These are phyloP conservation scores for Oreohelix idahoensis DNA, from an alignment of 1,140 invertebrate species.

Conservation along the genomic window DNA sequence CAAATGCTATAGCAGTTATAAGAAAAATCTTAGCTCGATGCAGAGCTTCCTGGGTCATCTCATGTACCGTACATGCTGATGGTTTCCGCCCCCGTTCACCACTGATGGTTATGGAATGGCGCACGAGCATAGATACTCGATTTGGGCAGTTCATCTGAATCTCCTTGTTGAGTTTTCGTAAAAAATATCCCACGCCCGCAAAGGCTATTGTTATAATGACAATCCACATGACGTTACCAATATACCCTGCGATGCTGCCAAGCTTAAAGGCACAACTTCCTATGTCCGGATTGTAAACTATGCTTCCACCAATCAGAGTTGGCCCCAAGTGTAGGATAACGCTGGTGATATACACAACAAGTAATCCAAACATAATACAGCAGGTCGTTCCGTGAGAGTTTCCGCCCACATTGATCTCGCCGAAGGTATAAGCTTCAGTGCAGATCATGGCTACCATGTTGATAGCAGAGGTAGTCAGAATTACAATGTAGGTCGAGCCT, in stretches of 20 bases:
- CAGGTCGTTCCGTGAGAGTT: slow-evolving; percentile 66
- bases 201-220: slow-evolving; percentile 67
- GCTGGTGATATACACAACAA: slow-evolving; percentile 71
- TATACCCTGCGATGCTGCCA: slow-evolving; percentile 69
- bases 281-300: slow-evolving; percentile 69
- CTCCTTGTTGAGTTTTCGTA: slow-evolving; percentile 67
- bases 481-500: slow-evolving; percentile 68
- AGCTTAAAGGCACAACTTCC: slow-evolving; percentile 68
- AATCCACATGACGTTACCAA: slow-evolving; percentile 72
- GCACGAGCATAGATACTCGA: slow-evolving; percentile 68
- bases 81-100: slow-evolving; percentile 52
- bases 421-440: slow-evolving; percentile 72
- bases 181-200: slow-evolving; percentile 64
- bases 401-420: slow-evolving; percentile 69
- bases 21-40: slow-evolving; percentile 70
- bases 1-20: slow-evolving; percentile 61
- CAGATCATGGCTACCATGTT: slow-evolving; percentile 72
- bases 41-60: slow-evolving; percentile 59
- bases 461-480: slow-evolving; percentile 70
- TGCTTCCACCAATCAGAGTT: slow-evolving; percentile 72
- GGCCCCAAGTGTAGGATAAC: slow-evolving; percentile 72
- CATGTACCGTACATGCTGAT: slow-evolving; percentile 50
- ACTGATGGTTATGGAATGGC: slow-evolving; percentile 67
- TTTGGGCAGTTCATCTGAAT: slow-evolving; percentile 69
- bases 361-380: slow-evolving; percentile 70